Base-by-base conservation (phyloP, 1,140 invertebrate genomes). In the Drosophila miranda region DNA sequence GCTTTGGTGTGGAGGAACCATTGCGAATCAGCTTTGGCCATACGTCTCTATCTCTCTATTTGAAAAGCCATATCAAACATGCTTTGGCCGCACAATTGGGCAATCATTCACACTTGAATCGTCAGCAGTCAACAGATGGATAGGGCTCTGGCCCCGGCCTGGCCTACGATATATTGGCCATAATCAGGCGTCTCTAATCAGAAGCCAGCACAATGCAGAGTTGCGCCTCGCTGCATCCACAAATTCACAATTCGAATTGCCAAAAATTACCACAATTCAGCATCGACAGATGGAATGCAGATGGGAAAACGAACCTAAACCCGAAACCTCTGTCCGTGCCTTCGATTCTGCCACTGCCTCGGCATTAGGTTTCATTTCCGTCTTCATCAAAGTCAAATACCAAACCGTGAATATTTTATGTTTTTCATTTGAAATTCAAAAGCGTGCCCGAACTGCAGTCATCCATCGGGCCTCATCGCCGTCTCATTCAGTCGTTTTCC, bases 401-500 rank as follows among this genome's bases (percentile, higher is more conserved):
- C 78, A 81, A 77, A 77, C 73, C 76, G 70, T 81, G 78, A 70
- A 81, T 81, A 81, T 81, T 81, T 81, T 81, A 81, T 62, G 68
- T 64, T 80, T 81, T 78, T 81, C 78, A 82, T 82, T 82, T 81
- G 78, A 82, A 80, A 81, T 81, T 81, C 73, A 77, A 81, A 81
- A 77, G 78, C 78, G 73, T 75, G 71, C 58, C 63, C 42, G 42
- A 30, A 50, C 26, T 54, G 50, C 72, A 59, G 43, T 42, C 42
- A 59, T 46, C 21, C 48, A 46, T 44, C 43, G 23, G 23, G 4
- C 5, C 23, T 23, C 6, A 28, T 7, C 6, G 9, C 11, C 34
- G 34, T 38, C 34, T 11, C 34, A 38, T 38, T 38, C 11, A 66
- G 68, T 60, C 74, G 56, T 70, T 63, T 69, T 38, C 53, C 62